Evolutionary conservation across 2,113 vertebrate genomes (phyloP).

Genomic region (Lophius piscatorius): DNA sequence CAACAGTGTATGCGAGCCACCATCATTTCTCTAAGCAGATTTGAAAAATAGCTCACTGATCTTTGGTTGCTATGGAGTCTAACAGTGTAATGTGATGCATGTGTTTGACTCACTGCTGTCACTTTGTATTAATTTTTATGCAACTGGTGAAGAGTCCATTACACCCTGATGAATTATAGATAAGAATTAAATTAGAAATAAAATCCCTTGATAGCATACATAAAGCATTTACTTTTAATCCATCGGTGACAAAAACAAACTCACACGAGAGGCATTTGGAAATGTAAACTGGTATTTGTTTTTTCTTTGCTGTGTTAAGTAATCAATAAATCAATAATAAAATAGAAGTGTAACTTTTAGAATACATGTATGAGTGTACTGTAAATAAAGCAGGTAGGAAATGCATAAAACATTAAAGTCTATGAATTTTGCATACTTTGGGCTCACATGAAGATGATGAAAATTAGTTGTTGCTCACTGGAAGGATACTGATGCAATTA

Average conservation of each 20-base stretch:
- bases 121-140: slow-evolving; percentile 66
- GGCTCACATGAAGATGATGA: slow-evolving; percentile 25
- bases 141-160: slow-evolving; percentile 59
- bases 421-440: slow-evolving; percentile 45
- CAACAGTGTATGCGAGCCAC: slow-evolving; percentile 40
- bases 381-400: slow-evolving; percentile 4
- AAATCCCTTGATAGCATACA: slow-evolving; percentile 39
- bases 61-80: slow-evolving; percentile 13
- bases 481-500: slow-evolving; percentile 30
- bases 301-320: neutral
- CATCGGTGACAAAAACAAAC: slow-evolving; percentile 18
- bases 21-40: slow-evolving; percentile 64
- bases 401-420: slow-evolving; percentile 44
- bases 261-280: slow-evolving; percentile 1
- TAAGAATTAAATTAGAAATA: slow-evolving; percentile 52
- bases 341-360: no score
- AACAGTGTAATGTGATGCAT: slow-evolving; percentile 56
- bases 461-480: slow-evolving; percentile 16
- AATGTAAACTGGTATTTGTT: neutral
- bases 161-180: slow-evolving; percentile 65
- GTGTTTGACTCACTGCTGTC: slow-evolving; percentile 62
- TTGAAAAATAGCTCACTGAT: slow-evolving; percentile 41
- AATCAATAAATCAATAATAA: slow-evolving; percentile 25
- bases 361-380: neutral
- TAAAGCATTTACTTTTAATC: neutral